phyloP scores from a whole-genome alignment of 2,797 vertebrate genomes.

The Malacoraja senta region DNA sequence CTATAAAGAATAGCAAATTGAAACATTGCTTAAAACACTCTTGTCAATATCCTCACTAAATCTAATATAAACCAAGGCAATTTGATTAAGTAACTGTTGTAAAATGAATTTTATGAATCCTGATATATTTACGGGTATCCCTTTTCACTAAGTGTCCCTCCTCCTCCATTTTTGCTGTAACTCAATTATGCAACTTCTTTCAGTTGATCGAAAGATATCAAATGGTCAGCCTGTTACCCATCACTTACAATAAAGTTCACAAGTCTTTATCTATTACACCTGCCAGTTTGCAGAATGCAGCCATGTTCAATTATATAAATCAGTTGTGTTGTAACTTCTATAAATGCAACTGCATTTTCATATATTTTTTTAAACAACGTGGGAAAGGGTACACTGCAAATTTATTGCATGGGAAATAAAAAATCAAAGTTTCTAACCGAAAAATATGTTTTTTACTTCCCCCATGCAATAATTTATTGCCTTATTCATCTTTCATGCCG shows the following conservation, averaged over 20 bases:
- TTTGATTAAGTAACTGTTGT: not conserved
- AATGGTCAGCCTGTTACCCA: not conserved
- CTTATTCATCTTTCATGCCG: not conserved
- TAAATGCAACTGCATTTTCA: not conserved
- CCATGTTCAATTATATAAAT: not conserved
- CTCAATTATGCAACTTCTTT: conserved; percentile 22
- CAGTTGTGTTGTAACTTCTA: not conserved
- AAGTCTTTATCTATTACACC: not conserved
- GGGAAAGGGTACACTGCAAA: not conserved
- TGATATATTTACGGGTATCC: too few species aligned
- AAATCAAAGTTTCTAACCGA: not conserved
- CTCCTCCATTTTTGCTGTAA: conserved; percentile 13
- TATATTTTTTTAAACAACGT: not conserved
- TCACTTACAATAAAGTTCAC: conserved; percentile 19
- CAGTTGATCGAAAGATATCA: conserved; percentile 24
- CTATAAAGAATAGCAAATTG: not conserved
- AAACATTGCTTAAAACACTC: not conserved
- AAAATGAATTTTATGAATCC: not conserved
- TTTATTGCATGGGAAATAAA: not conserved
- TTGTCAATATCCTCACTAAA: not conserved
- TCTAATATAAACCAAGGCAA: not conserved
- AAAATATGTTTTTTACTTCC: not conserved
- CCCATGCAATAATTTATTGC: not conserved
- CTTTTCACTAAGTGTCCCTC: not conserved
- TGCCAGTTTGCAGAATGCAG: conserved; percentile 14